Evolutionary conservation across 2,113 vertebrate genomes (phyloP), one percentile per base, ranked within the genome.

Genomic region (Saimiri boliviensis): DNA sequence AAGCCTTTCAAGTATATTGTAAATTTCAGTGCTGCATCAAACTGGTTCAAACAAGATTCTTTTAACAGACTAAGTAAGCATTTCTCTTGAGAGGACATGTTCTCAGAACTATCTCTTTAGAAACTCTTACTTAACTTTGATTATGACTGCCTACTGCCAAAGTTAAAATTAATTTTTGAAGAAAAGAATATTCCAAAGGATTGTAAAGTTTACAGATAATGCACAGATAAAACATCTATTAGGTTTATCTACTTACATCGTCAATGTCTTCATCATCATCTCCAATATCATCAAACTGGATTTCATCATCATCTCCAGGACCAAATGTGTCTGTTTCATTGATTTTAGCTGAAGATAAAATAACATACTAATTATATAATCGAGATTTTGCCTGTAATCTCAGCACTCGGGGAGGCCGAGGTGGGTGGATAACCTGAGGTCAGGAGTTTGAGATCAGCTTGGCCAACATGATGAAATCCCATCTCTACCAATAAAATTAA

Each of bases 201-300:
- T 32, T 81, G 4, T 13, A 58, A 68, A 3, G 8, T 76, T 35
- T 70, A 7, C 6, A 25, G 89, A 13, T 63, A 93, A 93, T 37
- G 71, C 0, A 54, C 3, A 58, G 56, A 58, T 25, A 27, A 94
- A 93, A 90, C 0, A 2, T 52, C 40, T 5, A 13, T 11, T 37
- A 19, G 30, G 21, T 37, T 77, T 16, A 90, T 13, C 19, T 54
- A 98, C 99, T 99, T 98, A 99, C 99, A 10, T 99, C 99, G 98
- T 99, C 99, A 97, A 99, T 99, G 96, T 99, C 99, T 97, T 99
- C 99, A 93, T 99, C 99, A 85, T 99, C 99, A 95, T 99, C 99
- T 16, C 99, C 99, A 95, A 99, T 99, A 97, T 99, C 99, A 97
- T 99, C 99, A 40, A 99, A 99, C 98, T 99, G 99, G 98, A 99